Conservation (phyloP, 23 tunicate genomes). For the Trididemnum clinides region DNA sequence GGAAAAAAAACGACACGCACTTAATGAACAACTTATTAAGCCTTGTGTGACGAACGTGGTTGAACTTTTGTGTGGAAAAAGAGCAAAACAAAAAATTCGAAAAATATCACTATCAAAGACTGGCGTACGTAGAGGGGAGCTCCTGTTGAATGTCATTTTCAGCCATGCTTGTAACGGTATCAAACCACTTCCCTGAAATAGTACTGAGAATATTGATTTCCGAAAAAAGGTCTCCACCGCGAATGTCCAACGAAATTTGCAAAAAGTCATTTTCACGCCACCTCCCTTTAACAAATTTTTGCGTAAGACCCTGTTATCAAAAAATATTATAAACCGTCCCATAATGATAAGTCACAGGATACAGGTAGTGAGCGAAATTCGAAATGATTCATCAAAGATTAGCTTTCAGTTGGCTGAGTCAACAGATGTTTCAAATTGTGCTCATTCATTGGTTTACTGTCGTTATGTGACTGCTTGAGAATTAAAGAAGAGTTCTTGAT, state of each 20-base stretch:
- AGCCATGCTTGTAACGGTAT: too few species aligned
- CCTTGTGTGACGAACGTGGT: background rate
- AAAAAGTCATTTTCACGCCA: too few species aligned
- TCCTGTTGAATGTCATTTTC: too few species aligned
- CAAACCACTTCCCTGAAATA: too few species aligned
- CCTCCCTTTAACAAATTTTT: too few species aligned
- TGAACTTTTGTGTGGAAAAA: background rate
- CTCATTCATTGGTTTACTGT: background rate
- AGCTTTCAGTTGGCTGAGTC: background rate
- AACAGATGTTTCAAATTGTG: background rate
- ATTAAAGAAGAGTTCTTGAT: background rate
- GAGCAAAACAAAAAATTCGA: background rate
- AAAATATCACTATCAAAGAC: background rate
- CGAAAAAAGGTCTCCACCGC: too few species aligned
- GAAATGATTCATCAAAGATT: background rate
- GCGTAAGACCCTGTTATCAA: background rate
- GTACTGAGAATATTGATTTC: too few species aligned
- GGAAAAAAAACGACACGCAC: background rate
- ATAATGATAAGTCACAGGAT: background rate
- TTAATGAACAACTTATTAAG: background rate
- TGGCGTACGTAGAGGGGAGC: too few species aligned
- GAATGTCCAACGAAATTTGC: too few species aligned
- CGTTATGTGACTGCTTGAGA: background rate
- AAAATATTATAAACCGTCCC: background rate
- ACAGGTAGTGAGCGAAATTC: background rate